Percentiles rank a stretch among this genome's conserved stretches.
Conservation (phyloP, 2,888 invertebrate species). For the Cantharis lateralis region DNA sequence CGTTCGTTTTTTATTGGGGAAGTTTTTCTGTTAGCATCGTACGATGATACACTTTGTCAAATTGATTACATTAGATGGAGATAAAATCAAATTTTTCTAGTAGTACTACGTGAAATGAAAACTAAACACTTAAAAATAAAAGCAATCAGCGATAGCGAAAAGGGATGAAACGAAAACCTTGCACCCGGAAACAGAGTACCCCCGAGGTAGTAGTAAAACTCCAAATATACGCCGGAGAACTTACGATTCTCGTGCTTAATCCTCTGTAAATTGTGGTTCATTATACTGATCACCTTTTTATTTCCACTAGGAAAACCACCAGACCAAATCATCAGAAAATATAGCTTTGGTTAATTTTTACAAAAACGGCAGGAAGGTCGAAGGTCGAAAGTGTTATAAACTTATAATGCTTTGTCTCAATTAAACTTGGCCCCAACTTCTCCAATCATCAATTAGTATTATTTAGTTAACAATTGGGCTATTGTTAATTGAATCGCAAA, state of each 20-base stretch:
- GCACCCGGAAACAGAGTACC: constrained; percentile 17
- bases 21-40: not conserved
- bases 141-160: constrained; percentile 13
- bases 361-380: not conserved
- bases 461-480: not conserved
- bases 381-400: not conserved
- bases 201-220: constrained; percentile 28
- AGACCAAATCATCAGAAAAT: constrained; percentile 17
- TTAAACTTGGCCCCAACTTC: not conserved
- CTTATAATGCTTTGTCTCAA: not conserved
- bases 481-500: not conserved
- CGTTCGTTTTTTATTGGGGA: not conserved
- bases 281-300: constrained; percentile 31
- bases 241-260: constrained; percentile 29
- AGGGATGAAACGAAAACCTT: constrained; percentile 17
- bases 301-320: constrained; percentile 18
- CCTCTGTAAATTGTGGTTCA: constrained; percentile 30
- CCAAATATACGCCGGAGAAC: constrained; percentile 22
- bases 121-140: constrained; percentile 5
- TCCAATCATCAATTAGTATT: not conserved
- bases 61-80: not conserved
- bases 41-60: not conserved
- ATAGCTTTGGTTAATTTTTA: constrained; percentile 1
- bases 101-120: not conserved
- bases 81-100: not conserved